Conservation (phyloP, 1,140 invertebrate species). For the Trichonephila clavipes region DNA sequence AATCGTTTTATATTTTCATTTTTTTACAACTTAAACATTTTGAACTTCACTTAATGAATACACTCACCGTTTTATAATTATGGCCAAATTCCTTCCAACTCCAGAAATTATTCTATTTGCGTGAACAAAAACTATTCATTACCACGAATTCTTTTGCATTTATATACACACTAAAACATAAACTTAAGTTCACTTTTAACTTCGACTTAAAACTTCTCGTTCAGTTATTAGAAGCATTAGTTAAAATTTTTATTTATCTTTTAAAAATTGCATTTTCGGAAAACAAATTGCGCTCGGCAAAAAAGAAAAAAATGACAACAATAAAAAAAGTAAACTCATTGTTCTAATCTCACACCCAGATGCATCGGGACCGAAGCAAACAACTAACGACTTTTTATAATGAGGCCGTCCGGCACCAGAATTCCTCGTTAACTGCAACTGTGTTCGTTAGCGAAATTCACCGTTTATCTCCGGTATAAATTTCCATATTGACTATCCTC, state of each 20-base stretch:
- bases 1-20: too few relatives aligned
- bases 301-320: not conserved
- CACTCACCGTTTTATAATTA: too few relatives aligned
- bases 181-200: too few relatives aligned
- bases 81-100: too few relatives aligned
- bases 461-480: not conserved
- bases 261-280: not conserved
- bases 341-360: not conserved
- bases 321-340: not conserved
- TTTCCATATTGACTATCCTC: not conserved
- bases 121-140: too few relatives aligned
- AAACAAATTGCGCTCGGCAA: not conserved
- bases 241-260: not conserved
- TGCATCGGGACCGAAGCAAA: not conserved
- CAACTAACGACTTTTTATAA: not conserved
- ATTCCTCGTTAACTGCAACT: not conserved
- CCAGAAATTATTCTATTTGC: too few relatives aligned
- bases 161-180: too few relatives aligned
- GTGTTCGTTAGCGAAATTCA: conserved; percentile 27
- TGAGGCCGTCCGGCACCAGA: not conserved
- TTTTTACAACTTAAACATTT: too few relatives aligned
- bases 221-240: too few relatives aligned
- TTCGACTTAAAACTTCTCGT: too few relatives aligned
- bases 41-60: too few relatives aligned
- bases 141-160: too few relatives aligned